Percentiles rank a stretch among this genome's conserved stretches.
phyloP scores from a whole-genome alignment of 2,113 vertebrate species.

The Heterochromis multidens region DNA sequence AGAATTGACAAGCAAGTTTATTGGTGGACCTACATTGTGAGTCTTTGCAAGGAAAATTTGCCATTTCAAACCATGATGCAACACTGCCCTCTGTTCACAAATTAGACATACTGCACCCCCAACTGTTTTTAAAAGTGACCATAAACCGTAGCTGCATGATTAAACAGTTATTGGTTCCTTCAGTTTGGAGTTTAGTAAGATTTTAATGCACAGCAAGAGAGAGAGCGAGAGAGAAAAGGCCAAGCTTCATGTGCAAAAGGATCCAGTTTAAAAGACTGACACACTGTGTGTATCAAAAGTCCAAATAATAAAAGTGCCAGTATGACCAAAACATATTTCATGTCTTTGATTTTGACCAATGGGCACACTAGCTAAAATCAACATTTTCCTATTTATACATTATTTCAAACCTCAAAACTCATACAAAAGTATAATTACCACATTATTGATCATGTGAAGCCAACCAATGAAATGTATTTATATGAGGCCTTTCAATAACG shows the following conservation, averaged over 20 bases:
- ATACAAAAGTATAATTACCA: too few species aligned
- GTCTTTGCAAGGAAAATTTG: neutral
- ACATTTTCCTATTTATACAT: too few species aligned
- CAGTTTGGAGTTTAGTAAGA: neutral
- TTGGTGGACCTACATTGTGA: neutral
- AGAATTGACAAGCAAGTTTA: neutral
- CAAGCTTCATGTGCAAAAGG: neutral
- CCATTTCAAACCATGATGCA: neutral
- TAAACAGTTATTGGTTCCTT: neutral
- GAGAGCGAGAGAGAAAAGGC: neutral
- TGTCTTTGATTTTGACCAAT: too few species aligned
- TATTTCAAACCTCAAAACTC: too few species aligned
- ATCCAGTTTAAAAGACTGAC: too few species aligned
- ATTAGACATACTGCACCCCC: neutral
- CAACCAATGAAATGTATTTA: too few species aligned
- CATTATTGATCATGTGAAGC: too few species aligned
- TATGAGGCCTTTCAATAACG: too few species aligned
- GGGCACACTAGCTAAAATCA: too few species aligned
- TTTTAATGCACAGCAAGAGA: neutral
- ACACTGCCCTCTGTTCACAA: conserved; percentile 39
- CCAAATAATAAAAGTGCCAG: too few species aligned
- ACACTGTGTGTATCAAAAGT: too few species aligned
- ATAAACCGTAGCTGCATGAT: neutral
- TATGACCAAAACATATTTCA: too few species aligned
- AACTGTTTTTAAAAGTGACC: neutral